Conservation (phyloP, 1,140 invertebrate species). For the Heliconius himera region DNA sequence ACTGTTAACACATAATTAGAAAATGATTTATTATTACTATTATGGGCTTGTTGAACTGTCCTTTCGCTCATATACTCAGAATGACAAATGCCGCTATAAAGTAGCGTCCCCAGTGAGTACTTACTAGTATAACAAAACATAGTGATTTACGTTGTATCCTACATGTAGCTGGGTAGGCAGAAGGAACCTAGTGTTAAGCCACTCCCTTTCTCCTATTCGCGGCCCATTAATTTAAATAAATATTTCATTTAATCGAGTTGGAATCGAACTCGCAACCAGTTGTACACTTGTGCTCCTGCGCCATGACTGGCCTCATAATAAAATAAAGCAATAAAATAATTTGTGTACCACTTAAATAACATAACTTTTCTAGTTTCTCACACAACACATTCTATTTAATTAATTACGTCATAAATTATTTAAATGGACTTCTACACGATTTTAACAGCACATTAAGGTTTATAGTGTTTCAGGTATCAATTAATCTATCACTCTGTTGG, state of each 20-base stretch:
- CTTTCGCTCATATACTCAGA: not conserved
- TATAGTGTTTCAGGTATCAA: slow-evolving; percentile 20
- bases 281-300: too few species aligned
- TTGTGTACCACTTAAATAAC: slow-evolving; percentile 6
- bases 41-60: slow-evolving; percentile 12
- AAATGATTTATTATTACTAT: slow-evolving; percentile 24
- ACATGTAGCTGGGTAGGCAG: too few species aligned
- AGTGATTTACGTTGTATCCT: too few species aligned
- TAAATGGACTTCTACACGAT: slow-evolving; percentile 16
- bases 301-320: too few species aligned
- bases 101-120: not conserved
- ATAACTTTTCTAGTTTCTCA: slow-evolving; percentile 14
- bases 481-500: slow-evolving; percentile 12
- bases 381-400: slow-evolving; percentile 12
- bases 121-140: not conserved
- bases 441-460: slow-evolving; percentile 31
- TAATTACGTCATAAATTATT: slow-evolving; percentile 22
- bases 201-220: too few species aligned
- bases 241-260: too few species aligned
- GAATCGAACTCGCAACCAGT: too few species aligned
- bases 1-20: slow-evolving; percentile 25
- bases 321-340: not conserved
- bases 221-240: too few species aligned
- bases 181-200: too few species aligned
- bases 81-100: slow-evolving; percentile 3